Conservation (phyloP, 2,113 vertebrate genomes). For the Andinoacara biseriatus region DNA sequence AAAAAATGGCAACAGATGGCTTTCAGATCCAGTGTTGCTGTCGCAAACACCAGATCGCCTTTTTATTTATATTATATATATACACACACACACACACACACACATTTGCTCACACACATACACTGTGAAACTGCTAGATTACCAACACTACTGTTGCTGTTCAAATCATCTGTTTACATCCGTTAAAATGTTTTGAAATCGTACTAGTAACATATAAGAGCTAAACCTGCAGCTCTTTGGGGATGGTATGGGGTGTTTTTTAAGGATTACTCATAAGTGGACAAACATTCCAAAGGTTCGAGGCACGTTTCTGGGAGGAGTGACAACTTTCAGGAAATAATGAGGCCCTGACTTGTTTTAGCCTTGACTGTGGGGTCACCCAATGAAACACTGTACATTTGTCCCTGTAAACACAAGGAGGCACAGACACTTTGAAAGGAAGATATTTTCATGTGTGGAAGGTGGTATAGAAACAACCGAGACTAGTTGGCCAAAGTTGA, state of each 20-base stretch:
- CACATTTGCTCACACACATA: too few relatives aligned
- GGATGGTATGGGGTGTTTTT: conserved; percentile 41
- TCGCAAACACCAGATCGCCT: neutral
- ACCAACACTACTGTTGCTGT: neutral
- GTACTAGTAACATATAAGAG: conserved; percentile 22
- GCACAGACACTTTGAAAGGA: conserved; percentile 20
- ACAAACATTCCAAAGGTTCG: conserved; percentile 71
- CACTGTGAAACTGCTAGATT: neutral
- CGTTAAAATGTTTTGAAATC: neutral
- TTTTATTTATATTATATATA: too few relatives aligned
- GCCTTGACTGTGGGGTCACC: conserved; percentile 51
- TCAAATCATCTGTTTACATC: neutral
- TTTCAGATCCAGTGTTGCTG: neutral
- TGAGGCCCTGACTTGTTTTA: conserved; percentile 54
- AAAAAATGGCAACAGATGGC: conserved; percentile 12
- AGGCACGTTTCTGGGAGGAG: conserved; percentile 44
- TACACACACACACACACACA: too few relatives aligned
- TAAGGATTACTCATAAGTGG: conserved; percentile 56
- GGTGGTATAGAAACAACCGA: neutral
- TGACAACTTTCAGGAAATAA: conserved; percentile 66
- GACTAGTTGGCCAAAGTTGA: neutral
- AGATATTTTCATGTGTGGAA: conserved; percentile 25
- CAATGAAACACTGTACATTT: conserved; percentile 24
- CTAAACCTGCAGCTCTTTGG: conserved; percentile 33
- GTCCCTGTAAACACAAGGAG: conserved; percentile 29